Percentiles rank a stretch among this genome's conserved stretches.
These are phyloP conservation scores for Lytechinus pictus DNA, from an alignment of 35 echinoderm and acorn worm species.

Conservation along the genomic window DNA sequence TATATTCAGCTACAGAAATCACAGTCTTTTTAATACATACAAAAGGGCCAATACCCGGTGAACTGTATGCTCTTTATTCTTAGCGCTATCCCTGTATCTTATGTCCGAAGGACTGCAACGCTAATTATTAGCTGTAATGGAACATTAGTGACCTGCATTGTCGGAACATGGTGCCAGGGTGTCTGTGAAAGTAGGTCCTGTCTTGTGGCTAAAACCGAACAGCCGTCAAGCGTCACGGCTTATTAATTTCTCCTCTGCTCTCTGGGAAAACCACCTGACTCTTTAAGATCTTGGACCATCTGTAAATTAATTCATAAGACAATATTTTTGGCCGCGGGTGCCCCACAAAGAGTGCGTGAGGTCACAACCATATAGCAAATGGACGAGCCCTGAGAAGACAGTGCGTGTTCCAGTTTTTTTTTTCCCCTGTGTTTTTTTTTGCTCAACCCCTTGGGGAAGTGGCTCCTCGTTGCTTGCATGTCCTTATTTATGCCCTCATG, in stretches of 20 bases:
- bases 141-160: neutral
- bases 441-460: neutral
- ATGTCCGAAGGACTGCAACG: too few relatives aligned
- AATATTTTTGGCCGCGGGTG: constrained; percentile 5
- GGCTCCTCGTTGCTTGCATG: neutral
- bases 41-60: too few relatives aligned
- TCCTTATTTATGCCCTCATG: neutral
- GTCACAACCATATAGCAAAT: neutral
- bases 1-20: too few relatives aligned
- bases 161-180: neutral
- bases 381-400: neutral
- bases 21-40: too few relatives aligned
- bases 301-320: constrained; percentile 41
- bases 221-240: constrained; percentile 22
- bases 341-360: constrained; percentile 7
- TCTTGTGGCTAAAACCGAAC: neutral
- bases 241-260: constrained; percentile 29
- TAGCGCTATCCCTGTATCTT: neutral
- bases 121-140: neutral
- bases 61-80: neutral
- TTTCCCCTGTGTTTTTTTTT: neutral
- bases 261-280: constrained; percentile 7
- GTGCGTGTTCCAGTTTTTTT: neutral
- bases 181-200: neutral
- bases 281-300: constrained; percentile 15